Conservation (phyloP, 2,888 invertebrate genomes). For the Euzophera pinguis region DNA sequence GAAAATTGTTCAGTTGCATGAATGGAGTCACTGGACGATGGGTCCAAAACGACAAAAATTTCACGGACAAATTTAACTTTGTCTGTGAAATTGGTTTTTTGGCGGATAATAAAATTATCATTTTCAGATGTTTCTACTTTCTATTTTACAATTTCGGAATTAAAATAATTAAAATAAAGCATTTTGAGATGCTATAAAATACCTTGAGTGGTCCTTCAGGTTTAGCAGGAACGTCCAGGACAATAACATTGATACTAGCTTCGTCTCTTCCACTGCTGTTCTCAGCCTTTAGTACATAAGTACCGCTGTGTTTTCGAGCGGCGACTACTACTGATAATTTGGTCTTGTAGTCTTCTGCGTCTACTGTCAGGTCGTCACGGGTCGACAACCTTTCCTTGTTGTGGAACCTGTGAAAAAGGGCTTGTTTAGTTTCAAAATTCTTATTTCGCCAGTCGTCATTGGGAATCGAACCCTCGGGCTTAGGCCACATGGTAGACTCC, state of each 20-base stretch:
- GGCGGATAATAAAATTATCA: no score
- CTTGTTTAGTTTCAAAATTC: background rate
- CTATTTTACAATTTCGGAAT: no score
- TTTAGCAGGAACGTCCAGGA: slow-evolving; percentile 93
- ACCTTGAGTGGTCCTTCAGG: slow-evolving; percentile 95
- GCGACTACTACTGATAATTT: slow-evolving; percentile 88
- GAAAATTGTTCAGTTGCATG: no score
- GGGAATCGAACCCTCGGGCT: no score
- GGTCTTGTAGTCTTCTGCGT: slow-evolving; percentile 91
- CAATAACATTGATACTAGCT: slow-evolving; percentile 89
- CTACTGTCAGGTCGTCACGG: slow-evolving; percentile 84
- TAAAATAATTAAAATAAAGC: no score
- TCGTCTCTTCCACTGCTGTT: slow-evolving; percentile 94
- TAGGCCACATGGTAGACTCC: no score
- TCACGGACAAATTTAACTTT: no score
- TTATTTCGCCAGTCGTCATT: background rate
- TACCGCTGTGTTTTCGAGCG: slow-evolving; percentile 89
- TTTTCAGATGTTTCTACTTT: no score
- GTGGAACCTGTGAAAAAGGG: slow-evolving; percentile 77
- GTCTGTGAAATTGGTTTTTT: no score
- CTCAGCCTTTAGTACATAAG: slow-evolving; percentile 91
- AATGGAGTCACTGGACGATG: no score
- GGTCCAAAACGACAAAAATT: no score
- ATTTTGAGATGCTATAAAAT: slow-evolving; percentile 1
- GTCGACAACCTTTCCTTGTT: slow-evolving; percentile 90